phyloP scores from a whole-genome alignment of 2,797 vertebrate genomes.

The Cyprinodon diabolis region DNA sequence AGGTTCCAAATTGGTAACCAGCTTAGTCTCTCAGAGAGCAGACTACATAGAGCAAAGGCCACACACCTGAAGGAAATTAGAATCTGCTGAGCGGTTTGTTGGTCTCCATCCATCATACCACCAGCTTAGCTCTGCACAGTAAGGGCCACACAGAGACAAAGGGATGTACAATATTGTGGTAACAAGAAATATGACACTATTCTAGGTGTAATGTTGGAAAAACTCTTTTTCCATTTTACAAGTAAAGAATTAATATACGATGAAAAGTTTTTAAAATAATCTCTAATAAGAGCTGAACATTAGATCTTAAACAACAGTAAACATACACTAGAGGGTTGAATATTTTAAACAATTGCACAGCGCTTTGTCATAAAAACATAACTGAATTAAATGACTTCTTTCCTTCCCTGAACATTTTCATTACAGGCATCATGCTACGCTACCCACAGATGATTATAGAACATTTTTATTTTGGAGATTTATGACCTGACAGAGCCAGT shows the following conservation, averaged over 20 bases:
- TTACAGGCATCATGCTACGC: too few relatives aligned
- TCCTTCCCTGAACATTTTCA: too few relatives aligned
- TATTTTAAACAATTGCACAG: too few relatives aligned
- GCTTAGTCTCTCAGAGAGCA: constrained; percentile 1
- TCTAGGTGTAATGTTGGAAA: not conserved
- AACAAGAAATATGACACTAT: not conserved
- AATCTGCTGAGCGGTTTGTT: not conserved
- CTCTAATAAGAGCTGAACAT: not conserved
- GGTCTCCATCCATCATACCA: not conserved
- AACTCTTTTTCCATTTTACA: not conserved
- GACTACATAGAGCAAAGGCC: not conserved
- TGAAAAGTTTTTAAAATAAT: not conserved
- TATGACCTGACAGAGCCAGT: too few relatives aligned
- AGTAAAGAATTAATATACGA: too few relatives aligned
- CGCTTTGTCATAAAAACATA: too few relatives aligned
- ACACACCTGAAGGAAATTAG: not conserved
- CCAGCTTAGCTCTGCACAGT: not conserved
- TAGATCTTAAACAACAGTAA: not conserved
- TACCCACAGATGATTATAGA: too few relatives aligned
- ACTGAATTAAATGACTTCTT: too few relatives aligned
- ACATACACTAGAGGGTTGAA: too few relatives aligned
- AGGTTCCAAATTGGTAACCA: constrained; percentile 15
- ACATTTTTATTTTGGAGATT: too few relatives aligned
- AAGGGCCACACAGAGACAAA: not conserved
- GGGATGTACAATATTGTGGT: not conserved